Conservation (phyloP, 2,888 invertebrate genomes). For the Psococerastis gibbosa region DNA sequence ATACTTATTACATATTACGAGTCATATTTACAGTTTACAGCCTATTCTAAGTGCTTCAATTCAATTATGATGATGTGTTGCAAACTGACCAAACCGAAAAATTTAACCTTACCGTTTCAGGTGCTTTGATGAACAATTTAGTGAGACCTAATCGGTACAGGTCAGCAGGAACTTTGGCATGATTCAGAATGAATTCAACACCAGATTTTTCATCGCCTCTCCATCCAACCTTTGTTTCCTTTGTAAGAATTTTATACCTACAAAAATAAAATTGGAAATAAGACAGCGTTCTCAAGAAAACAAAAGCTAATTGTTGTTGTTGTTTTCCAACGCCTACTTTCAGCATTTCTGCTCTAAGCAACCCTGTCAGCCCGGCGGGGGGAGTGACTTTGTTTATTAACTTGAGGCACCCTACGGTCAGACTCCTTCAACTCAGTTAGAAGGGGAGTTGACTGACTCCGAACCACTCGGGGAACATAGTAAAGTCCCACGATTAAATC, state of each 20-base stretch:
- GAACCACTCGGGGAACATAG: too few species aligned
- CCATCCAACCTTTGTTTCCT: slow-evolving; percentile 42
- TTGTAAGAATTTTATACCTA: slow-evolving; percentile 42
- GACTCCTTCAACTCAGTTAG: too few species aligned
- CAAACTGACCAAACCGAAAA: neutral
- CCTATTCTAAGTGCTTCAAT: too few species aligned
- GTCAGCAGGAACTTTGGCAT: slow-evolving; percentile 31
- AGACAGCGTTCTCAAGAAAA: neutral
- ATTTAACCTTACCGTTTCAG: slow-evolving; percentile 31
- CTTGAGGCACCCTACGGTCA: too few species aligned
- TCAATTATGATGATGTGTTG: slow-evolving; percentile 7
- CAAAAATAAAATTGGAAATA: slow-evolving; percentile 8
- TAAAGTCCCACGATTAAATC: too few species aligned
- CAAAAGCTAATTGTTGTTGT: neutral
- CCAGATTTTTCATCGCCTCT: slow-evolving; percentile 33
- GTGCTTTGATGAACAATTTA: slow-evolving; percentile 48
- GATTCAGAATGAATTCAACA: slow-evolving; percentile 34
- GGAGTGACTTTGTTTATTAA: too few species aligned
- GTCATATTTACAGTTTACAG: too few species aligned
- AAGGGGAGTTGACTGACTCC: too few species aligned
- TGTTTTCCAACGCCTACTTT: too few species aligned
- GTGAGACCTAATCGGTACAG: slow-evolving; percentile 44
- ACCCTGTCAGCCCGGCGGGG: too few species aligned
- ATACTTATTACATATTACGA: too few species aligned
- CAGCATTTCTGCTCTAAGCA: too few species aligned